phyloP scores from a whole-genome alignment of 2,113 vertebrate species.

The Ciconia maguari region DNA sequence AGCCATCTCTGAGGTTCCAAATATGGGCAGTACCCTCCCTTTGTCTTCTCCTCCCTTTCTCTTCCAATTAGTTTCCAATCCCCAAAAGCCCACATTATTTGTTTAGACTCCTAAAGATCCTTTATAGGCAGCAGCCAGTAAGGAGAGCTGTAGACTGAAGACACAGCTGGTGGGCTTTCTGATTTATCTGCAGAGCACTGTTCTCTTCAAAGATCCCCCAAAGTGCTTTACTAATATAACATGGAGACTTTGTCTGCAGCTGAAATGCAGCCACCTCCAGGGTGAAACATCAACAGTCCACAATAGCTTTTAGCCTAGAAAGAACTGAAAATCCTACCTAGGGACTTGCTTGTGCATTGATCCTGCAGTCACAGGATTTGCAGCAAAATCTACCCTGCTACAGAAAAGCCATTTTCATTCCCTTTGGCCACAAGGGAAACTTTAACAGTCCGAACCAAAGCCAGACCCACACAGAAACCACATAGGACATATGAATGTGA shows the following conservation, averaged over 20 bases:
- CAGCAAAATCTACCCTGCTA: background rate
- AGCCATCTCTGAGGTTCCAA: background rate
- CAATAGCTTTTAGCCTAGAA: background rate
- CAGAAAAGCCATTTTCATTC: background rate
- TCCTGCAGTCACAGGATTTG: background rate
- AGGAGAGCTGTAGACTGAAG: background rate
- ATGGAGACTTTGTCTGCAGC: background rate
- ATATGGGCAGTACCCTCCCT: background rate
- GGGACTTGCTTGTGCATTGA: background rate
- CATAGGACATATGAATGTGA: rapidly evolving
- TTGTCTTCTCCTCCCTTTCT: background rate
- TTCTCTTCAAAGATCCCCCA: background rate
- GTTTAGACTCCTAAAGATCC: background rate
- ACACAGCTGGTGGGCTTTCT: background rate
- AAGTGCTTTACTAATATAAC: background rate
- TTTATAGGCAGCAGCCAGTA: background rate
- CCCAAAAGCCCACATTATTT: background rate
- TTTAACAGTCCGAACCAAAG: background rate
- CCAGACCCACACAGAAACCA: background rate
- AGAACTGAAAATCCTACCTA: background rate
- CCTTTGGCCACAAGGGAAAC: background rate
- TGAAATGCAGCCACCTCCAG: background rate
- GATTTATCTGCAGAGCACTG: background rate
- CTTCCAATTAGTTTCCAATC: slow-evolving; percentile 33
- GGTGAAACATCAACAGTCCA: background rate